These are phyloP conservation scores for Pomatorhinus ruficollis DNA, from an alignment of 2,113 vertebrate species.

Conservation along the genomic window DNA sequence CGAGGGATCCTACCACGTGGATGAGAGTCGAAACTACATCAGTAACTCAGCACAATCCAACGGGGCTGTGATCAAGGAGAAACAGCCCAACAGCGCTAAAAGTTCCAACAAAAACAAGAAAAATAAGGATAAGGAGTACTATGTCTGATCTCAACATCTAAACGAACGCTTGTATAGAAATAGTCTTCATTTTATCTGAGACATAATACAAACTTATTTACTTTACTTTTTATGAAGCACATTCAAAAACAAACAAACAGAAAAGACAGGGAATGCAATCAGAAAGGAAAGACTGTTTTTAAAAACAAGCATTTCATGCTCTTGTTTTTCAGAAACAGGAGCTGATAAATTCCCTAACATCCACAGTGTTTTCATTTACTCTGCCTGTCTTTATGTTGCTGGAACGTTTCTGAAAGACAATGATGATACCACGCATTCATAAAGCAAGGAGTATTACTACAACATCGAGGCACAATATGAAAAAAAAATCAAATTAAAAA, in stretches of 20 bases:
- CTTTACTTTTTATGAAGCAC: slow-evolving; percentile 87
- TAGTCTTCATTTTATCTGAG: slow-evolving; percentile 93
- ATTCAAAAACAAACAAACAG: slow-evolving; percentile 75
- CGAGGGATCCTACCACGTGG: slow-evolving; percentile 96
- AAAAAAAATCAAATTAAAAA: slow-evolving; percentile 64
- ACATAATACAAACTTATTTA: slow-evolving; percentile 89
- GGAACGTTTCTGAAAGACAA: slow-evolving; percentile 86
- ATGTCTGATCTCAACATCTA: slow-evolving; percentile 89
- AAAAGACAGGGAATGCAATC: slow-evolving; percentile 84
- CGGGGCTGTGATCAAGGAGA: slow-evolving; percentile 95
- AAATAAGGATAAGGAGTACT: slow-evolving; percentile 99
- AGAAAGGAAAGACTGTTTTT: slow-evolving; percentile 84
- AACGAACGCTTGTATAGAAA: slow-evolving; percentile 90
- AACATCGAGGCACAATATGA: slow-evolving; percentile 77
- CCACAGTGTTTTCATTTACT: slow-evolving; percentile 90
- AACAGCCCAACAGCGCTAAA: slow-evolving; percentile 90
- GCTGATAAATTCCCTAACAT: slow-evolving; percentile 83
- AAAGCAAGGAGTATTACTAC: slow-evolving; percentile 80
- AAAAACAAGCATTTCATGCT: slow-evolving; percentile 82
- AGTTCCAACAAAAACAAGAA: slow-evolving; percentile 96
- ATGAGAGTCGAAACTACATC: slow-evolving; percentile 99
- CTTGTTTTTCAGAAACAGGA: slow-evolving; percentile 84
- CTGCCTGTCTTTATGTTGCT: slow-evolving; percentile 93
- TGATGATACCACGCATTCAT: slow-evolving; percentile 83
- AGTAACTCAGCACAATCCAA: slow-evolving; percentile 99